phyloP scores from a whole-genome alignment of 2,888 invertebrate genomes.

The Plebejus melissa region DNA sequence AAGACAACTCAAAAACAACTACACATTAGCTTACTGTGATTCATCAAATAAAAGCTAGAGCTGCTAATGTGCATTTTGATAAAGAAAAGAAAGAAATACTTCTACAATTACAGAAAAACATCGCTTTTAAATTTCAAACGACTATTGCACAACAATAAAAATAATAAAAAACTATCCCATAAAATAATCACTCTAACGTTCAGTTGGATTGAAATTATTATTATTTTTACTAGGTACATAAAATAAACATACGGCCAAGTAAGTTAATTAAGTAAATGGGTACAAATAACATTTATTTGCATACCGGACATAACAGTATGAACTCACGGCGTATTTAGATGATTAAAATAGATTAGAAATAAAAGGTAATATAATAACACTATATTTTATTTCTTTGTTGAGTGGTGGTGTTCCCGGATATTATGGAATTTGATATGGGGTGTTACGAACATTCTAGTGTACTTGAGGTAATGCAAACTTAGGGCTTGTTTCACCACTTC shows the following conservation, averaged over 20 bases:
- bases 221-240: background rate
- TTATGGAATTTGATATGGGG: background rate
- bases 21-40: too few species aligned
- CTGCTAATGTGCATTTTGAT: too few species aligned
- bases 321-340: slow-evolving; percentile 1
- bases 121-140: background rate
- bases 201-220: background rate
- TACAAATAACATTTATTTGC: slow-evolving; percentile 16
- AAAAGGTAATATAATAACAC: slow-evolving; percentile 13
- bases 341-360: slow-evolving; percentile 3
- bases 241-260: background rate
- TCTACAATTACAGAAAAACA: background rate
- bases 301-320: background rate
- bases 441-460: background rate
- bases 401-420: slow-evolving; percentile 1
- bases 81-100: too few species aligned
- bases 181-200: background rate
- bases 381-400: slow-evolving; percentile 5
- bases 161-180: background rate
- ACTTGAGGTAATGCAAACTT: background rate
- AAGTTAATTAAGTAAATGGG: slow-evolving; percentile 15
- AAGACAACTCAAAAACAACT: background rate
- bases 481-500: too few species aligned
- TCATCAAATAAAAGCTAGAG: too few species aligned
- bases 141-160: background rate